A percentile compares a stretch with the other conserved stretches of the same genome.
Conservation (phyloP, 1,140 invertebrate genomes). For the Philotrypesis tridentata region DNA sequence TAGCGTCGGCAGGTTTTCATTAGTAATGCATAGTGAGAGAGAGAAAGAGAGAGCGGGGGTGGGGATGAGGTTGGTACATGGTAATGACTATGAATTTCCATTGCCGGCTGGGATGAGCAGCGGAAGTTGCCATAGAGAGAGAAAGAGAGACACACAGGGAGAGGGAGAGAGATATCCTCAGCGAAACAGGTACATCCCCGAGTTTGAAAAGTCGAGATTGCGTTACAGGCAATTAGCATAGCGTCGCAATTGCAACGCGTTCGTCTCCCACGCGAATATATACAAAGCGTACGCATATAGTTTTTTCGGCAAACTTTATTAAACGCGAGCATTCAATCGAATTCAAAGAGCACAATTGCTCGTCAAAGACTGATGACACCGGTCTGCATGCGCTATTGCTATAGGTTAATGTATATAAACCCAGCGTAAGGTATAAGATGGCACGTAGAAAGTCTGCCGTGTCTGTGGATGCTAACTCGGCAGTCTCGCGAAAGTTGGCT, state of each 20-base stretch:
- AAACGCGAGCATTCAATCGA: background rate
- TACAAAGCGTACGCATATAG: no score
- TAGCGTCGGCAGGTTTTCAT: background rate
- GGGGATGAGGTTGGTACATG: conserved; percentile 13
- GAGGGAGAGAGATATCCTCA: background rate
- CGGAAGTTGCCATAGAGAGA: background rate
- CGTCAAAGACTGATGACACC: background rate
- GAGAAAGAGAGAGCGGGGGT: no score
- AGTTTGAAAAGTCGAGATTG: conserved; percentile 42
- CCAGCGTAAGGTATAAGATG: background rate
- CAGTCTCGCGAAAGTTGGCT: conserved; percentile 11
- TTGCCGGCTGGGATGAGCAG: background rate
- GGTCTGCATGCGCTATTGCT: background rate
- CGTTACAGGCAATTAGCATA: conserved; percentile 41
- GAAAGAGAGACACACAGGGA: background rate
- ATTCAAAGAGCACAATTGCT: background rate
- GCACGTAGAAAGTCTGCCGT: background rate
- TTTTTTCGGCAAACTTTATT: background rate
- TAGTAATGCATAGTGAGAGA: conserved; percentile 22
- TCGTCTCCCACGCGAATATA: no score
- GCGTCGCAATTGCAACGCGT: background rate
- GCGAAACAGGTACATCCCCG: background rate
- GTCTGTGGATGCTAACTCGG: background rate
- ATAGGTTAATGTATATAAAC: background rate
- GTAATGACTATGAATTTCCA: conserved; percentile 43